These are phyloP conservation scores for Otolemur crassicaudatus DNA, from an alignment of 2,797 vertebrate species.

Conservation along the genomic window DNA sequence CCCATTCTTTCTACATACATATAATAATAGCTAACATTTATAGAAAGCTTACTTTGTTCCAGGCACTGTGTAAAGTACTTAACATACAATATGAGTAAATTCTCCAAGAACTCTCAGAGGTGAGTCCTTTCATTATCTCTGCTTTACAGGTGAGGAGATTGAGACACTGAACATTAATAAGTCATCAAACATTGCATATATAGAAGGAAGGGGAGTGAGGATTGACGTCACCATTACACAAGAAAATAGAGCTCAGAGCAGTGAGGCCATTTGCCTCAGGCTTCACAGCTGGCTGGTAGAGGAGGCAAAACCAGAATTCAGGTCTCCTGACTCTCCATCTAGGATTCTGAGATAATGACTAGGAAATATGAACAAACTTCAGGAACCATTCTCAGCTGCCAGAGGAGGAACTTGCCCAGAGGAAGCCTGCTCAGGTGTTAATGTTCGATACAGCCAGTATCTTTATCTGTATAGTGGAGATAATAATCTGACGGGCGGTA, in stretches of 20 bases:
- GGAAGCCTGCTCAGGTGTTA: not conserved
- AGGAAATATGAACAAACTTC: not conserved
- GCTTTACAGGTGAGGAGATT: not conserved
- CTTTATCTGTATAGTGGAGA: not conserved
- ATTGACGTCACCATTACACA: not conserved
- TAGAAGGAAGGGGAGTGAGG: not conserved
- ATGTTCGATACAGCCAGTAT: not conserved
- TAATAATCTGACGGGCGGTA: not conserved
- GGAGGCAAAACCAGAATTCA: not conserved
- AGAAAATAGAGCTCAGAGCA: not conserved
- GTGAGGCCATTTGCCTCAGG: not conserved
- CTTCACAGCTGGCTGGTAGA: not conserved
- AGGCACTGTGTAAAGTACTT: not conserved
- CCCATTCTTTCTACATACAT: constrained; percentile 21
- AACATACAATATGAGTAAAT: not conserved
- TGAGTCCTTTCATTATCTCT: not conserved
- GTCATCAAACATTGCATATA: not conserved
- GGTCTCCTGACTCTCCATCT: not conserved
- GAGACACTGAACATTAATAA: not conserved
- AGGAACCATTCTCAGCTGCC: not conserved
- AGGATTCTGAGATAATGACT: not conserved
- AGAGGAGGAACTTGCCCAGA: not conserved
- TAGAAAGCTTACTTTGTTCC: not conserved
- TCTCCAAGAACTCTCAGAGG: not conserved
- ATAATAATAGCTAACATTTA: not conserved